phyloP scores from a whole-genome alignment of 2,113 vertebrate species.

The Rhadina sibilatrix region DNA sequence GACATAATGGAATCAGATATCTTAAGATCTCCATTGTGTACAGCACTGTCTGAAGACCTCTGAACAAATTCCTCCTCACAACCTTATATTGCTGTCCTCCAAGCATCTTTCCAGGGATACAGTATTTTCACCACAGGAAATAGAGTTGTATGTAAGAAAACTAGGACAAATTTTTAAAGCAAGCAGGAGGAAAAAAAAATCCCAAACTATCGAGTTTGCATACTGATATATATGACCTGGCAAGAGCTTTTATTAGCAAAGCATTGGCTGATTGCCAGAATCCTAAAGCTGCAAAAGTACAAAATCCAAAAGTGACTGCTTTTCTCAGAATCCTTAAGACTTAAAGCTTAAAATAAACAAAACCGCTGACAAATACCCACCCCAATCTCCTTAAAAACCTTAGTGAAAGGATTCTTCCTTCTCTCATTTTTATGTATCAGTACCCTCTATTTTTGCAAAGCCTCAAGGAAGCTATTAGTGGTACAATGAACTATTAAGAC shows the following conservation, averaged over 20 bases:
- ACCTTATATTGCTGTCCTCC: neutral
- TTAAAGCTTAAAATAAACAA: neutral
- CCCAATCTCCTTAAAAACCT: neutral
- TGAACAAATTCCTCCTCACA: neutral
- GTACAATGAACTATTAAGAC: neutral
- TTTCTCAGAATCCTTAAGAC: neutral
- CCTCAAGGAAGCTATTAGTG: neutral
- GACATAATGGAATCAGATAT: neutral
- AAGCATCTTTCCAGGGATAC: neutral
- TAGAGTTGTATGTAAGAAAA: neutral
- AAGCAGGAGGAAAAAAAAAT: neutral
- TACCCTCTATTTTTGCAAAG: neutral
- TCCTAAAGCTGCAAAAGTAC: neutral
- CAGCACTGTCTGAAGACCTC: neutral
- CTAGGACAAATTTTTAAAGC: neutral
- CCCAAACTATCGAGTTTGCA: neutral
- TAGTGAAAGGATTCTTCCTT: neutral
- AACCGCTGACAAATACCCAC: fast-evolving
- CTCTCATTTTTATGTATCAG: neutral
- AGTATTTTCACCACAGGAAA: neutral
- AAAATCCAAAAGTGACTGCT: neutral
- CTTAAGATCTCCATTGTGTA: neutral
- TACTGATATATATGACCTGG: neutral
- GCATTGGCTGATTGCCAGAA: neutral
- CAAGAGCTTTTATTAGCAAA: neutral